These are phyloP conservation scores for Ptychobarbus kaznakovi DNA, from an alignment of 2,797 vertebrate genomes.

Conservation along the genomic window DNA sequence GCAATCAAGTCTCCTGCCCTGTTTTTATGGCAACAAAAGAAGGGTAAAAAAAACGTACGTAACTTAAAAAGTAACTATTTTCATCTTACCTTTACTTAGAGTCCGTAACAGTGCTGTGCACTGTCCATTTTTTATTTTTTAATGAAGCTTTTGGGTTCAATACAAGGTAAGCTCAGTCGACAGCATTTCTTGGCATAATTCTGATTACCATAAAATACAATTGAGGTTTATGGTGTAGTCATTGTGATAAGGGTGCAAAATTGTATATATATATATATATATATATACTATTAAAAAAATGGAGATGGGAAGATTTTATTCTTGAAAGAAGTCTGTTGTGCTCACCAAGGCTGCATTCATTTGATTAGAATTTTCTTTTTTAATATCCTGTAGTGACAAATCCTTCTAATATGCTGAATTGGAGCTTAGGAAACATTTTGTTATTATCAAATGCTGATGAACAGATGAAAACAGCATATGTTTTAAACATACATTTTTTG, in stretches of 20 bases:
- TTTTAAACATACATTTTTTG: neutral
- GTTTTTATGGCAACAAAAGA: constrained; percentile 13
- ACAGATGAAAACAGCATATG: neutral
- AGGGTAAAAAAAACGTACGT: neutral
- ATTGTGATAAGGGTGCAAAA: neutral
- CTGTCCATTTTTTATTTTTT: neutral
- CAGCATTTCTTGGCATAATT: neutral
- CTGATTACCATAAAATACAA: neutral
- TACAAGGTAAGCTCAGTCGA: neutral
- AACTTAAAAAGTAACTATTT: constrained; percentile 10
- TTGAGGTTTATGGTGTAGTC: neutral
- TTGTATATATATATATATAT: neutral
- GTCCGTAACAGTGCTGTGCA: neutral
- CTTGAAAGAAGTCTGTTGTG: neutral
- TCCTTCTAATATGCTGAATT: neutral
- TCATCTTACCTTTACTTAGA: neutral
- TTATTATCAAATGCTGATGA: neutral
- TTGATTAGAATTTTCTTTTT: neutral
- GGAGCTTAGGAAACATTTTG: neutral
- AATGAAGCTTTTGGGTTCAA: neutral
- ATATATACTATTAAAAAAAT: neutral
- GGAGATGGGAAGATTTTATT: too few species aligned
- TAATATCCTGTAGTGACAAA: neutral
- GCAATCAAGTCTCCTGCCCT: constrained; percentile 10
- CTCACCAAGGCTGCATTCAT: neutral